Conservation (phyloP, 2,113 vertebrate species). For the Mesembrinibis cayennensis region DNA sequence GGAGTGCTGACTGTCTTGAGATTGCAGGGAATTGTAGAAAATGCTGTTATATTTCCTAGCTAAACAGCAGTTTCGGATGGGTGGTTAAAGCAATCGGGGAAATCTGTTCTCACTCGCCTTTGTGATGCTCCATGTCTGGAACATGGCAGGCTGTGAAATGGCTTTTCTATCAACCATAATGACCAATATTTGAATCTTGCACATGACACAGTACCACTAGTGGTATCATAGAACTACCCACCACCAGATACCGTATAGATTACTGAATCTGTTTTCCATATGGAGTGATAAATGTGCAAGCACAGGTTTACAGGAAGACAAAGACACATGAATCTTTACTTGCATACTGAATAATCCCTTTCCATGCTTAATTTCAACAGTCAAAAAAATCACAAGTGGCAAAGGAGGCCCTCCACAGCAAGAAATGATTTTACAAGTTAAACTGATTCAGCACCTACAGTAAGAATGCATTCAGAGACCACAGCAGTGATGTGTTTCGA, state of each 20-base stretch:
- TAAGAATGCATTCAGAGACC: not conserved
- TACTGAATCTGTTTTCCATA: not conserved
- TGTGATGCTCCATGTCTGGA: not conserved
- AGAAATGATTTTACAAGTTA: not conserved
- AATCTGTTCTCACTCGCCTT: not conserved
- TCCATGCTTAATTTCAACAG: not conserved
- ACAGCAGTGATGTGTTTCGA: not conserved
- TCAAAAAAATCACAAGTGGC: not conserved
- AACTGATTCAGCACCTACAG: not conserved
- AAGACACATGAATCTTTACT: not conserved
- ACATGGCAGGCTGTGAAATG: not conserved
- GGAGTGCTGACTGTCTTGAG: not conserved
- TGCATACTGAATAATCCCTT: not conserved
- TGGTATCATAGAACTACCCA: not conserved
- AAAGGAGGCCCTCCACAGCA: not conserved
- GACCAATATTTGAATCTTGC: not conserved
- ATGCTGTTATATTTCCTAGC: not conserved
- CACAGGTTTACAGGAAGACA: not conserved
- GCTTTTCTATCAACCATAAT: not conserved
- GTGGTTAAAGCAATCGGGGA: not conserved
- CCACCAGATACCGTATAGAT: not conserved
- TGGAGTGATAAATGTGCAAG: not conserved
- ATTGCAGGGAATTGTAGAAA: not conserved
- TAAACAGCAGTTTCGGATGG: not conserved
- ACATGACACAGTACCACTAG: not conserved